A percentile compares a stretch with the other conserved stretches of the same genome.
Evolutionary conservation across 1,140 invertebrate genomes (phyloP).

Genomic region (Trachymyrmex cornetzi): DNA sequence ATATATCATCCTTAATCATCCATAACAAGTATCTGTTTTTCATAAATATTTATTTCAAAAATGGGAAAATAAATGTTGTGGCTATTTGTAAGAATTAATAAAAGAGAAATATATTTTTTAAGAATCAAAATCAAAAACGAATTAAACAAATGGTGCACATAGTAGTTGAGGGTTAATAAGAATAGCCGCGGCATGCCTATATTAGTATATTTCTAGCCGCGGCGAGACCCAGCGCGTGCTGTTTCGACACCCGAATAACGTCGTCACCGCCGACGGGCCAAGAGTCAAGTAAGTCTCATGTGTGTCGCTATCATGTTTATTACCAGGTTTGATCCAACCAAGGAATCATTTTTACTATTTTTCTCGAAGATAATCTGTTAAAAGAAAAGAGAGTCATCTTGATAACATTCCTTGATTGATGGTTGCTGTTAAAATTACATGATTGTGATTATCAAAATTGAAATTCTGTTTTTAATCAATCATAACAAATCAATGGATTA

Average conservation of each 20-base stretch:
- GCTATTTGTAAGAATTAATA: neutral
- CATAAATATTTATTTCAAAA: neutral
- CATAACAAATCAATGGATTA: neutral
- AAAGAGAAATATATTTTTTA: neutral
- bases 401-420: neutral
- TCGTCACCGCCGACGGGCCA: conserved; percentile 87
- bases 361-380: neutral
- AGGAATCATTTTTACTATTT: conserved; percentile 41
- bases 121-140: neutral
- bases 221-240: conserved; percentile 91
- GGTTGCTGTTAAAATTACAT: neutral
- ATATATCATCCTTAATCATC: neutral
- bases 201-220: conserved; percentile 88
- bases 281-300: conserved; percentile 88
- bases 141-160: conserved; percentile 44
- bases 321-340: conserved; percentile 60
- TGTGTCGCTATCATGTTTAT: conserved; percentile 79
- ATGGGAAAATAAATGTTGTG: neutral
- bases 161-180: conserved; percentile 63
- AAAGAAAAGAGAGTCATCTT: neutral
- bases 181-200: conserved; percentile 82
- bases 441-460: neutral
- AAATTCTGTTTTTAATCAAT: neutral
- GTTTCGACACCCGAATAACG: conserved; percentile 91
- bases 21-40: neutral